Evolutionary conservation across 2,888 invertebrate species (phyloP).

Genomic region (Acrobasis repandana): DNA sequence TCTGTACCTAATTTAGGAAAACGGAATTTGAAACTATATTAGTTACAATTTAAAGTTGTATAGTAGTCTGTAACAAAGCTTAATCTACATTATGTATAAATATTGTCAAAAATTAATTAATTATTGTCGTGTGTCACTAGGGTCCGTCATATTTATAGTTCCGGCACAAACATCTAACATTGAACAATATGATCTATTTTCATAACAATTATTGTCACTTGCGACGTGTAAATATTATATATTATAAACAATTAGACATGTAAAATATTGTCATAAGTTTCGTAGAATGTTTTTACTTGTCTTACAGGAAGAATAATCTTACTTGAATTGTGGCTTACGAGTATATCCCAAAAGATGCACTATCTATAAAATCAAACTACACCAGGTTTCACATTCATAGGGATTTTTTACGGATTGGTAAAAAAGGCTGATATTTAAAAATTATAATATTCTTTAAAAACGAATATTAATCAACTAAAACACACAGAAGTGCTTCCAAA

Average conservation of each 20-base stretch:
- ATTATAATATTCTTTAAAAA: too few species aligned
- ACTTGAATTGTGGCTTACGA: neutral
- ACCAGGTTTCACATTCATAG: too few species aligned
- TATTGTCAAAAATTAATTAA: constrained; percentile 49
- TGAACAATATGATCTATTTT: constrained; percentile 18
- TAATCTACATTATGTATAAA: constrained; percentile 43
- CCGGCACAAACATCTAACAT: constrained; percentile 25
- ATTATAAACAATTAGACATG: constrained; percentile 18
- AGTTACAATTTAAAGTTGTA: constrained; percentile 29
- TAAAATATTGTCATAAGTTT: constrained; percentile 23
- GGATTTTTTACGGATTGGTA: too few species aligned
- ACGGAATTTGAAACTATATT: constrained; percentile 24
- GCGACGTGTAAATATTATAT: constrained; percentile 23
- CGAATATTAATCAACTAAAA: too few species aligned
- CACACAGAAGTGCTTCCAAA: too few species aligned
- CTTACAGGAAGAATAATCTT: constrained; percentile 1
- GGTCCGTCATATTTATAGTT: constrained; percentile 15
- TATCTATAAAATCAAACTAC: too few species aligned
- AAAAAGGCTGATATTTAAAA: too few species aligned
- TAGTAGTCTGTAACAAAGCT: constrained; percentile 39
- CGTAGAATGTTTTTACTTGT: constrained; percentile 3
- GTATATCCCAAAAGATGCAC: neutral
- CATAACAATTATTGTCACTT: constrained; percentile 25
- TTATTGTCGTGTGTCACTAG: constrained; percentile 38
- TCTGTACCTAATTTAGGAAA: constrained; percentile 25